phyloP scores from a whole-genome alignment of 1,140 invertebrate genomes.

The Papilio polytes region DNA sequence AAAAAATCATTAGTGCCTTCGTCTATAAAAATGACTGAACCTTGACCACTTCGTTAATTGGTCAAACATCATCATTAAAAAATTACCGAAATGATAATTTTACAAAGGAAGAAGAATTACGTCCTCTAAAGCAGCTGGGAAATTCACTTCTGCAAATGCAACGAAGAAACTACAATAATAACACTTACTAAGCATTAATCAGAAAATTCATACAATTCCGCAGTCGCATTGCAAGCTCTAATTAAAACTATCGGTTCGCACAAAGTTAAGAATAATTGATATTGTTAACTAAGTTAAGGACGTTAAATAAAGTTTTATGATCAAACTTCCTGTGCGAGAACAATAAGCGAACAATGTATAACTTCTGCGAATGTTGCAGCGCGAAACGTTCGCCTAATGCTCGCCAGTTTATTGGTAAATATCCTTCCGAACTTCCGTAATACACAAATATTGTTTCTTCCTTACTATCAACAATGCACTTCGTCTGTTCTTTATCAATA shows the following conservation, averaged over 20 bases:
- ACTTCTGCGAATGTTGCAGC: slow-evolving; percentile 58
- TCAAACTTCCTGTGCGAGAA: slow-evolving; percentile 61
- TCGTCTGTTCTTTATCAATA: slow-evolving; percentile 28
- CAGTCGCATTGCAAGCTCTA: slow-evolving; percentile 42
- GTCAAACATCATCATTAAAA: neutral
- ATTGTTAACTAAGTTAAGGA: slow-evolving; percentile 47
- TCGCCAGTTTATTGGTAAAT: slow-evolving; percentile 66
- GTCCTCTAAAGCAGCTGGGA: neutral
- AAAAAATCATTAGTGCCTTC: too few species aligned
- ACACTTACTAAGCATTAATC: slow-evolving; percentile 22
- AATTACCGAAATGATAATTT: neutral
- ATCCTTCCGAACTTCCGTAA: slow-evolving; percentile 53
- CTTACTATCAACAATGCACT: slow-evolving; percentile 37
- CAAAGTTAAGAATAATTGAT: slow-evolving; percentile 46
- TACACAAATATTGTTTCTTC: slow-evolving; percentile 46
- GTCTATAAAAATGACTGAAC: too few species aligned
- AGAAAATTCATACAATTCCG: slow-evolving; percentile 31
- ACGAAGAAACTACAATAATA: slow-evolving; percentile 4
- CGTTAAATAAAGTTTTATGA: slow-evolving; percentile 67
- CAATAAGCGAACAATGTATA: slow-evolving; percentile 65
- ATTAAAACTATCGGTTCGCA: slow-evolving; percentile 46
- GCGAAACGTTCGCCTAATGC: slow-evolving; percentile 54
- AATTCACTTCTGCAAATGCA: neutral
- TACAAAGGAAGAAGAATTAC: neutral
- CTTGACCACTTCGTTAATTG: neutral